Evolutionary conservation across 2,797 vertebrate genomes (phyloP), one percentile per base, ranked within the genome.

Genomic region (Melopsittacus undulatus): DNA sequence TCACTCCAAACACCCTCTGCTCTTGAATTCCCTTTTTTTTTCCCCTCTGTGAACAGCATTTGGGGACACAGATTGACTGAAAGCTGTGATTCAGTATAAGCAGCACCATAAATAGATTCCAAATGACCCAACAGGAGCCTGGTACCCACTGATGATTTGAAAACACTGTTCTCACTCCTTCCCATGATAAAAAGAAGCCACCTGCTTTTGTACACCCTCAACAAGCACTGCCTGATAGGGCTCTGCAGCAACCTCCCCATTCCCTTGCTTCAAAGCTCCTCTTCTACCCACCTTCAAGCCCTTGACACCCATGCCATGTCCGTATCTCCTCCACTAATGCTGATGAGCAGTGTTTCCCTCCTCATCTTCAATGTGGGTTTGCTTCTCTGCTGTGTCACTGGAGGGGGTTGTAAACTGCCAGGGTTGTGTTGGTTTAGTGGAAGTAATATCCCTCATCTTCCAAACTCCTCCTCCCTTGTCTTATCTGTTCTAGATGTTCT

Each of bases 51-150:
- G 56, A 87, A 57, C 81, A 69, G 30, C 91, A 94, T 82, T 26
- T 93, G 88, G 76, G 86, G 86, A 95, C 76, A 73, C 89, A 96
- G 92, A 93, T 81, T 94, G 90, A 90, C 86, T 81, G 83, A 93
- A 93, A 95, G 89, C 61, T 73, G 83, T 59, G 86, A 94, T 80
- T 32, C 36, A 45, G 13, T 82, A 19, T 70, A 90, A 94, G 83
- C 56, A 83, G 38, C 46, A 78, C 81, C 86, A 78, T 74, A 96
- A 96, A 95, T 69, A 94, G 90, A 56, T 59, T 95, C 51, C 66
- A 85, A 87, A 81, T 93, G 93, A 93, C 79, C 89, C 69, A 91
- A 83, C 62, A 56, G 75, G 86, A 96, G 46, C 88, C 29, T 54
- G 29, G 66, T 87, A 89, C 43, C 72, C 82, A 72, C 75, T 75